These are phyloP conservation scores for Pygoscelis antarcticus DNA, from an alignment of 2,113 vertebrate genomes.

Conservation along the genomic window DNA sequence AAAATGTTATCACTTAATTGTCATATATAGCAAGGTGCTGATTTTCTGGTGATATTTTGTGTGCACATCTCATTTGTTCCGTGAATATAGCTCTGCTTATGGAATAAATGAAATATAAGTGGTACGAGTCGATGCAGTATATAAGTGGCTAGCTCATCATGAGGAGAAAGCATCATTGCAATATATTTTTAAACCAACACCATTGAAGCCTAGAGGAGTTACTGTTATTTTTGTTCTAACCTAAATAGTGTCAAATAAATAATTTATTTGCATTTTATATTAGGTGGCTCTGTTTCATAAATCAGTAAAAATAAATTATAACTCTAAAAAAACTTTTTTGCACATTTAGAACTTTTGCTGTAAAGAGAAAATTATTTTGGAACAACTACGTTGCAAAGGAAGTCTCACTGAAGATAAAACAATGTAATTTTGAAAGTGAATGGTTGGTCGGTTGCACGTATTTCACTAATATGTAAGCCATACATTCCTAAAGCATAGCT, in stretches of 20 bases:
- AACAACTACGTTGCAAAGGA: background rate
- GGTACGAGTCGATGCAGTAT: background rate
- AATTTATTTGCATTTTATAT: background rate
- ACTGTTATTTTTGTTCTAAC: background rate
- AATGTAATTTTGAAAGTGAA: background rate
- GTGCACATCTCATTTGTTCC: background rate
- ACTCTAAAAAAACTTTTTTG: background rate
- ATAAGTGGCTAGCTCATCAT: background rate
- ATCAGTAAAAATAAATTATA: background rate
- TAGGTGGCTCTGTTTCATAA: background rate
- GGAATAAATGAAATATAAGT: background rate
- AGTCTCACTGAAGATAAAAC: background rate
- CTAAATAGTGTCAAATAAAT: background rate
- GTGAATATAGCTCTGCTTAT: background rate
- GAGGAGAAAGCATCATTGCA: background rate
- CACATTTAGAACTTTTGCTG: background rate
- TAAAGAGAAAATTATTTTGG: background rate
- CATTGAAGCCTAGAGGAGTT: background rate
- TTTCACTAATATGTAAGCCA: background rate
- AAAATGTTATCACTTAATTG: background rate
- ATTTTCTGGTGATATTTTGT: background rate
- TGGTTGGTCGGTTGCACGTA: background rate
- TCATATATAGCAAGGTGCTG: background rate
- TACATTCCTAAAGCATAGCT: background rate
- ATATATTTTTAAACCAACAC: background rate